Percentiles rank a stretch among this genome's conserved stretches.
These are phyloP conservation scores for Gandaritis pyraliata DNA, from an alignment of 2,888 invertebrate genomes.

Conservation along the genomic window DNA sequence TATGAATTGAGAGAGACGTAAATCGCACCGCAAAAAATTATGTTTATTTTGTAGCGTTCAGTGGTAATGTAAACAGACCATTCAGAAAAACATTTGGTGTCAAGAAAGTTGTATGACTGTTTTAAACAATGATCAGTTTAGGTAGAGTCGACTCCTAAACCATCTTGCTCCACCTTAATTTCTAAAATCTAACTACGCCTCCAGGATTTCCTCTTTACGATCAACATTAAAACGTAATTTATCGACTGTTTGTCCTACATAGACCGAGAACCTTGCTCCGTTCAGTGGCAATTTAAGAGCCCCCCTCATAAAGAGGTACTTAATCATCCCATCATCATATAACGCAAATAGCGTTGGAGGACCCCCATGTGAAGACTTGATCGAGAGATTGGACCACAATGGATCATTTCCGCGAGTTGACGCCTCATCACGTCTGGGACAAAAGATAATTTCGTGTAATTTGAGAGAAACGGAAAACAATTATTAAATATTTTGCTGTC, in stretches of 20 bases:
- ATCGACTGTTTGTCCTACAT: constrained; percentile 38
- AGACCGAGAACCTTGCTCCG: constrained; percentile 37
- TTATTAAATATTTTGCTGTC: constrained; percentile 14
- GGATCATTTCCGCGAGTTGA: constrained; percentile 75
- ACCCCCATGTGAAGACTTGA: constrained; percentile 61
- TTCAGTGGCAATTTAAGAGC: constrained; percentile 53
- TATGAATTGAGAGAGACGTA: background rate
- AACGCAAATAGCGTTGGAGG: constrained; percentile 64
- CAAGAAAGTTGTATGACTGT: too few species aligned
- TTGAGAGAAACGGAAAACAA: constrained; percentile 39
- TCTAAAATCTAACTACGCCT: constrained; percentile 16
- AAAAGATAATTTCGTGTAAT: constrained; percentile 59
- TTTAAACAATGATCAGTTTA: background rate
- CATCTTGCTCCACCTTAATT: background rate
- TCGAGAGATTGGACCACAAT: constrained; percentile 66
- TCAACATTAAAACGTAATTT: constrained; percentile 34
- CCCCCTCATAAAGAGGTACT: constrained; percentile 64
- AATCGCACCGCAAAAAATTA: too few species aligned
- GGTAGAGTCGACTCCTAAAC: background rate
- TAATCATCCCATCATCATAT: constrained; percentile 65
- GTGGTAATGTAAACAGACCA: too few species aligned
- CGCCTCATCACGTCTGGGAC: constrained; percentile 62
- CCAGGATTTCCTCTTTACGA: constrained; percentile 29
- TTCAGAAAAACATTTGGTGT: too few species aligned
- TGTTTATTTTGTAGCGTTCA: too few species aligned